Base-by-base conservation (phyloP, 2,888 invertebrate genomes). In the Apamea crenata region DNA sequence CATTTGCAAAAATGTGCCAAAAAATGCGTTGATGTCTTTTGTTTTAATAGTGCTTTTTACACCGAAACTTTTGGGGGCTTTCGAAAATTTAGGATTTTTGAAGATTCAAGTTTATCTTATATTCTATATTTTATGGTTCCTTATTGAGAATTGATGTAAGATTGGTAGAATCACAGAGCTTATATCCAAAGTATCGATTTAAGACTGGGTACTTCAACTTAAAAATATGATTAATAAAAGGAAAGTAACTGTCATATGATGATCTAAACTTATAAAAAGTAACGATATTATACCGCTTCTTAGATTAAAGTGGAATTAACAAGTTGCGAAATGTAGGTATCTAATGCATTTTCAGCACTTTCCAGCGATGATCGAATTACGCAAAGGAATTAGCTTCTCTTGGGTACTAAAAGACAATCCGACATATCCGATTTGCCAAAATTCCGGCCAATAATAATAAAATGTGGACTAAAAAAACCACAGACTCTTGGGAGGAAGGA, bases 11-110 rank as follows among this genome's bases (percentile, higher is more conserved):
- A 80, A 66, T 32, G 21, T n/a, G n/a, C 56, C 59, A 71, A 40
- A 77, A 77, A 69, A 73, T 87, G 89, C 92, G 92, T 92, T 92
- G 91, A 92, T 90, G 91, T 92, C 91, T 92, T 92, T 92, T 92
- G 81, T 86, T 87, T 82, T 77, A 72, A 77, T 84, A 59, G 59
- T 25, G 50, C 29, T 70, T 84, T 74, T 78, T 50, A 59, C 67
- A 69, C 2, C 25, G 47, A 80, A 83, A 77, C 32, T 72, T 65
- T 78, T 50, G 53, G 32, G 36, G 63, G 63, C 29, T 74, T 74
- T 68, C 47, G 36, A 3, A 32, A 21, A 18, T 44, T 81, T 81
- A n/a, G 8, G 18, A 6, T 65, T 80, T 65, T 12, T 2, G 14
- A 36, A 71, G 5, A 32, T 40, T 40, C 8, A 16, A 61, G 5